Evolutionary conservation across 2,797 vertebrate species (phyloP), one percentile per base, ranked within the genome.

Genomic region (Phylloscopus collybita): DNA sequence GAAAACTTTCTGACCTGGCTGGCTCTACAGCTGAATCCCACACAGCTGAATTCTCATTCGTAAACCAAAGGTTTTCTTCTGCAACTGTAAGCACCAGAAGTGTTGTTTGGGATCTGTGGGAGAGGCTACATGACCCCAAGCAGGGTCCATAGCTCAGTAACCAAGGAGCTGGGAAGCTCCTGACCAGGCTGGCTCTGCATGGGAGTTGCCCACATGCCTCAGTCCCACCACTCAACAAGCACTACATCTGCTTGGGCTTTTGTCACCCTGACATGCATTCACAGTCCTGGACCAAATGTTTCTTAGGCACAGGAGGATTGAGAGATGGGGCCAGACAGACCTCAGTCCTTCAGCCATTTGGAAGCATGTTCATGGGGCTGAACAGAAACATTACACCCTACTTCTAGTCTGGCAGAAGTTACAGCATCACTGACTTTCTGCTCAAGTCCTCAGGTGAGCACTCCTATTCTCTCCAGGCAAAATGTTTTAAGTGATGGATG

Each of bases 161-260:
- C 38, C 15, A 4, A 74, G 80, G 26, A 45, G 34, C 5, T 59
- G 47, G 32, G 59, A 71, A 92, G 50, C 11, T 75, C 26, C 30
- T 89, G 80, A 3, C 40, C 2, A 1, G 50, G n/a, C 36, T 90
- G 50, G 8, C 27, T 81, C 23, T 53, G 19, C 47, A 6, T 13
- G 7, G 38, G 44, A 62, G 26, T 22, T 21, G 11, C 45, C 23
- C 32, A 32, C 30, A n/a, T 1, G 4, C 10, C 8, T 2, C 30
- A 8, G 56, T 44, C 44, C 64, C 60, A 40, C 14, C 0, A 0
- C 79, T 85, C 17, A 3, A 30, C 30, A 62, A 61, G 17, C 30
- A 12, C 61, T 36, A 6, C 23, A 11, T 71, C 65, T 70, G 36
- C 76, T 70, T 62, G n/a, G 57, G 56, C 10, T 59, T 73, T 70